Conservation (phyloP, 2,113 vertebrate species). For the Athene noctua region DNA sequence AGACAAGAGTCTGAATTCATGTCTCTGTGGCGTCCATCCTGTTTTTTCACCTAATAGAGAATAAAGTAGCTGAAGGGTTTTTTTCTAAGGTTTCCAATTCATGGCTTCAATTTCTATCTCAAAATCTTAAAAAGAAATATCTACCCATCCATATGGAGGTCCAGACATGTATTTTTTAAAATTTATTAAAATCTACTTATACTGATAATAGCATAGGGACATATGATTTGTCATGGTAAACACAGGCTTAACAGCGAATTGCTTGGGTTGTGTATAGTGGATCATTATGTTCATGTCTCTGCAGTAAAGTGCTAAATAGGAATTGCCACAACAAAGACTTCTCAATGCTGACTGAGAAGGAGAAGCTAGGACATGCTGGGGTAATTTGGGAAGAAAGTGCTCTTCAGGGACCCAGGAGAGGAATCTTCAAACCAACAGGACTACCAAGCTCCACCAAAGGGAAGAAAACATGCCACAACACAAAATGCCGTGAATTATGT, state of each 20-base stretch:
- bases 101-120: not conserved
- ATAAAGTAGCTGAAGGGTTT: not conserved
- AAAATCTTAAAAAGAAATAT: not conserved
- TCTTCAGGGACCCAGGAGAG: not conserved
- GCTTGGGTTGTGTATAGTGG: not conserved
- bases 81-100: not conserved
- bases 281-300: not conserved
- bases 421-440: not conserved
- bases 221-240: not conserved
- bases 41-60: not conserved
- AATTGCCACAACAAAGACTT: not conserved
- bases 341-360: not conserved
- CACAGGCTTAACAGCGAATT: not conserved
- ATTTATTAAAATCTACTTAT: not conserved
- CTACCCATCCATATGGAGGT: not conserved
- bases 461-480: not conserved
- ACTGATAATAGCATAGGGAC: not conserved
- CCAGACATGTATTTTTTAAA: not conserved
- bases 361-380: not conserved
- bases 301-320: not conserved
- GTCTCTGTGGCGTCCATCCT: not conserved
- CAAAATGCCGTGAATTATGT: accelerated
- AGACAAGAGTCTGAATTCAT: not conserved
- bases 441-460: not conserved
- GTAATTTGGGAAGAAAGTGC: not conserved